A percentile compares a stretch with the other conserved stretches of the same genome.
These are phyloP conservation scores for Diloba caeruleocephala DNA, from an alignment of 2,888 invertebrate species.

Conservation along the genomic window DNA sequence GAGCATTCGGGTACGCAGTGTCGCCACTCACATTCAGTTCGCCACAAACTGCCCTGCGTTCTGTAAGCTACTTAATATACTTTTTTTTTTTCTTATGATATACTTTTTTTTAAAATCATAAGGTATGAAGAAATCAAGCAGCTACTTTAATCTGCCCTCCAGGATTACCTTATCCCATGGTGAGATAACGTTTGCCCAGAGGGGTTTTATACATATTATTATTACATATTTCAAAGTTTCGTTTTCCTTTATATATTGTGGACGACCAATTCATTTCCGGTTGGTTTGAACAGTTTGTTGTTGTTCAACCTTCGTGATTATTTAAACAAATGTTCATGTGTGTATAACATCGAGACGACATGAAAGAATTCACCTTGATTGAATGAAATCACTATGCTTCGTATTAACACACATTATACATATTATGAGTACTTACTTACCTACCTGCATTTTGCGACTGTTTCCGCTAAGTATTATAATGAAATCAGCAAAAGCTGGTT, in stretches of 20 bases:
- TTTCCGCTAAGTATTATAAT: constrained; percentile 33
- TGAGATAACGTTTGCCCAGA: too few species aligned
- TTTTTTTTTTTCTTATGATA: too few species aligned
- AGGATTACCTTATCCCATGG: too few species aligned
- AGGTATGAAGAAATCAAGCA: too few species aligned
- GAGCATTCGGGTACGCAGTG: too few species aligned
- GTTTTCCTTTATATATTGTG: constrained; percentile 25
- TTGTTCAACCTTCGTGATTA: constrained; percentile 59
- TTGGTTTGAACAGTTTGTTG: constrained; percentile 56
- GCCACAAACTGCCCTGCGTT: too few species aligned
- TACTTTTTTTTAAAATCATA: too few species aligned
- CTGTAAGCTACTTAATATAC: too few species aligned
- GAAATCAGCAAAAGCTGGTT: constrained; percentile 41
- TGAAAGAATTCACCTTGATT: constrained; percentile 24
- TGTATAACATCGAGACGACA: constrained; percentile 34
- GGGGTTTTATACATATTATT: too few species aligned
- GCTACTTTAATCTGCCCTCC: too few species aligned
- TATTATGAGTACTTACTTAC: neutral
- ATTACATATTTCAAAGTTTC: too few species aligned
- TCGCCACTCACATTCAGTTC: too few species aligned
- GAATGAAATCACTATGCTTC: constrained; percentile 17
- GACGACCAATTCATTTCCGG: constrained; percentile 51
- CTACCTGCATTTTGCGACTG: constrained; percentile 19
- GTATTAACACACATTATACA: constrained; percentile 2
- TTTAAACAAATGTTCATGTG: constrained; percentile 42